Conservation (phyloP, 2,888 invertebrate species). For the Synergus umbraculus region DNA sequence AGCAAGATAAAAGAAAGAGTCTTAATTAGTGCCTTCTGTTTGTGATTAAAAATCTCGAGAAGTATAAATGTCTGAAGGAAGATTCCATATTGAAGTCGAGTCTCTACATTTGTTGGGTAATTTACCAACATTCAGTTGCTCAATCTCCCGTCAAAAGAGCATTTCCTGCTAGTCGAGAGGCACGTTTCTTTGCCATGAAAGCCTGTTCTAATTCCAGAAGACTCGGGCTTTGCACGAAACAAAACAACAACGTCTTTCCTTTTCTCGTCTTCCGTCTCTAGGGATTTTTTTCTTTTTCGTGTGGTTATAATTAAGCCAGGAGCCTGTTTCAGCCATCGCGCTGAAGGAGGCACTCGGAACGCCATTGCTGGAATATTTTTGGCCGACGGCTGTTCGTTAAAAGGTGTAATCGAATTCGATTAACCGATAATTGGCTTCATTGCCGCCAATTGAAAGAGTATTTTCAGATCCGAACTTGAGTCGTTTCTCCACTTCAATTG, state of each 20-base stretch:
- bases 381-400: slow-evolving; percentile 30
- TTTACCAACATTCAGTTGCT: slow-evolving; percentile 35
- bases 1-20: neutral
- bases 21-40: too few species aligned
- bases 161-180: slow-evolving; percentile 34
- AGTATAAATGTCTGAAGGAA: neutral
- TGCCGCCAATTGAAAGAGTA: slow-evolving; percentile 14
- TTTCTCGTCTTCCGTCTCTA: slow-evolving; percentile 40
- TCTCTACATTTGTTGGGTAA: slow-evolving; percentile 23
- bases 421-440: slow-evolving; percentile 43
- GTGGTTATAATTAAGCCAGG: slow-evolving; percentile 62
- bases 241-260: neutral
- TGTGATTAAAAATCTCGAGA: too few species aligned
- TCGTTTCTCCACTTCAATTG: neutral
- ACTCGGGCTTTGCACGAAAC: slow-evolving; percentile 12
- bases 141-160: slow-evolving; percentile 43
- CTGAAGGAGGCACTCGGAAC: slow-evolving; percentile 51
- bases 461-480: slow-evolving; percentile 1
- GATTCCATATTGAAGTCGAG: neutral
- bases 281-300: slow-evolving; percentile 16
- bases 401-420: slow-evolving; percentile 51
- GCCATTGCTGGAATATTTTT: slow-evolving; percentile 54
- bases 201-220: slow-evolving; percentile 53
- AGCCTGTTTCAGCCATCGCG: slow-evolving; percentile 54
- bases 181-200: slow-evolving; percentile 29